Evolutionary conservation across 1,140 invertebrate genomes (phyloP), one percentile per base, ranked within the genome.

Genomic region (Bombyx mandarina): DNA sequence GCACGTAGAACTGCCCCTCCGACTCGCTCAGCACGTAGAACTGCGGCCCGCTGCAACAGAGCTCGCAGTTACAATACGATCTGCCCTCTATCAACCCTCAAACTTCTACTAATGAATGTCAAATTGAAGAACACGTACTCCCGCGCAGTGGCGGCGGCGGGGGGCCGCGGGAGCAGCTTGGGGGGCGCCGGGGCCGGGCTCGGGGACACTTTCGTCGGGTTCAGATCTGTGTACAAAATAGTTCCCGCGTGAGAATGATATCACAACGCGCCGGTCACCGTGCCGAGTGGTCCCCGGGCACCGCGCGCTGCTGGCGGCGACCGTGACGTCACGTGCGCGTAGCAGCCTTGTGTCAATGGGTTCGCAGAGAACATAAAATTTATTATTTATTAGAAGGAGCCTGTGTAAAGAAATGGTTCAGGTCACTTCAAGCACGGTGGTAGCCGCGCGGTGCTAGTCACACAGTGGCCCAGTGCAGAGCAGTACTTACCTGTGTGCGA

Each of bases 1-100:
- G 79, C 67, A 82, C 80, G 67, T 67, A 85, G 67, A 81, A 85
- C 65, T 81, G 82, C 0, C 82, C 82, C 58, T 82, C 81, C 0
- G 73, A 77, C 49, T 85, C 77, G 56, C 75, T 82, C 65, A 85
- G 54, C 54, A 85, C 76, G 72, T 85, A 84, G 67, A 77, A 80
- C 43, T 72, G 70, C 0, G 82, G 75, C 18, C 77, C 45, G 45
- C 76, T 56, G 45, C 9, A n/a, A 49, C 10, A 7, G 22, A 9
- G 18, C 2, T 51, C 10, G 8, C 8, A 12, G 8, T n/a, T 3
- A 26, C 49, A 51, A 26, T 3, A 51, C 10, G 12, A 18, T 18
- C 12, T 18, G 8, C 18, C 9, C 18, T 2, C 10, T 12, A 5
- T 2, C 49, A 6, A 3, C 18, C 22, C 49, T 3, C 10, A 3